phyloP scores from a whole-genome alignment of 2,888 invertebrate species.

The Ochropacha duplaris region DNA sequence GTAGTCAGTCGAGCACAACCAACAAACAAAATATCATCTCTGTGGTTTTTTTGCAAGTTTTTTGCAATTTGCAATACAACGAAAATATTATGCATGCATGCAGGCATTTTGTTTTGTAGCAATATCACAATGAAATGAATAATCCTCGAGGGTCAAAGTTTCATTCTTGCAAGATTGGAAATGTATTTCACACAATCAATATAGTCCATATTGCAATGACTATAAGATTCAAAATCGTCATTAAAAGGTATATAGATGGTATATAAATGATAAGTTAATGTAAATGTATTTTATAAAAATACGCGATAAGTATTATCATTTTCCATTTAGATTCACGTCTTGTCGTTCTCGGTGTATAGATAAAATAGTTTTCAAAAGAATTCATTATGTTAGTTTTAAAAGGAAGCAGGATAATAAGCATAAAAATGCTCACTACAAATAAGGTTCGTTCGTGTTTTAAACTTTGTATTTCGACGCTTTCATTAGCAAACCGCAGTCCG shows the following conservation, averaged over 20 bases:
- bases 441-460: constrained; percentile 57
- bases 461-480: constrained; percentile 14
- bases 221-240: background rate
- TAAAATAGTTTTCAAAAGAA: constrained; percentile 38
- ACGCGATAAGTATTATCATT: constrained; percentile 50
- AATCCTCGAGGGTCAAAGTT: constrained; percentile 43
- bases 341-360: constrained; percentile 35
- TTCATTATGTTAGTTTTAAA: constrained; percentile 64
- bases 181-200: background rate
- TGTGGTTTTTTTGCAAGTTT: too few species aligned
- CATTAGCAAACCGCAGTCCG: background rate
- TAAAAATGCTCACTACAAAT: constrained; percentile 66
- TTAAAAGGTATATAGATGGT: constrained; percentile 8
- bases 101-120: too few species aligned
- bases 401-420: constrained; percentile 66
- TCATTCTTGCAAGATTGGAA: constrained; percentile 14
- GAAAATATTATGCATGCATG: too few species aligned
- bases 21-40: too few species aligned
- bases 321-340: constrained; percentile 40
- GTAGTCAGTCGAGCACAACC: too few species aligned
- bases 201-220: background rate
- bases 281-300: constrained; percentile 53
- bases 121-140: constrained; percentile 6
- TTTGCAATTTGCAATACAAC: too few species aligned
- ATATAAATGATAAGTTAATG: constrained; percentile 54